Evolutionary conservation across 2,888 invertebrate species (phyloP).

Genomic region (Ariolimax columbianus): DNA sequence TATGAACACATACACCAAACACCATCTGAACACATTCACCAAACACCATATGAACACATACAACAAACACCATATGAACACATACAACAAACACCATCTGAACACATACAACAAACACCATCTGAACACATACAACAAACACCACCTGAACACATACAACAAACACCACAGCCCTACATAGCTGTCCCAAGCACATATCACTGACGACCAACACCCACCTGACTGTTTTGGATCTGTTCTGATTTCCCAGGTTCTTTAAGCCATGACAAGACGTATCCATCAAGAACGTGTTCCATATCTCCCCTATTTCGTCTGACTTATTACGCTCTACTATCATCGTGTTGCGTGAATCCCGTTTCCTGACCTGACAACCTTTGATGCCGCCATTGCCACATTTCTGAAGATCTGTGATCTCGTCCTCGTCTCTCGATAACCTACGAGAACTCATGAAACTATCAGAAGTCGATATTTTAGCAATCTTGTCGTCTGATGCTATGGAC

Average conservation of each 20-base stretch:
- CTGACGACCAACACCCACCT: neutral
- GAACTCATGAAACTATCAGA: neutral
- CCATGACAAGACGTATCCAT: neutral
- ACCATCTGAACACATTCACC: no score
- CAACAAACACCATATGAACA: no score
- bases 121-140: no score
- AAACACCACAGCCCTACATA: no score
- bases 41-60: no score
- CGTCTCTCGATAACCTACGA: neutral
- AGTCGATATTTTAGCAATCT: neutral
- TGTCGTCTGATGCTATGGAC: neutral
- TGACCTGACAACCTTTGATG: neutral
- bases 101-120: no score
- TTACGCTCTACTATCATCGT: neutral
- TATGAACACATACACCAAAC: no score
- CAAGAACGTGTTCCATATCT: neutral
- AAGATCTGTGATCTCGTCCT: neutral
- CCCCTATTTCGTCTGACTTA: neutral
- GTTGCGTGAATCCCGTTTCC: neutral
- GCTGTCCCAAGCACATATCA: no score
- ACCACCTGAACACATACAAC: no score
- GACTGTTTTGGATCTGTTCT: neutral
- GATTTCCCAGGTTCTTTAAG: no score
- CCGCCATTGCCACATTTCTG: neutral
- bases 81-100: no score